Base-by-base conservation (phyloP, 2,113 vertebrate genomes). In the Lepus europaeus region DNA sequence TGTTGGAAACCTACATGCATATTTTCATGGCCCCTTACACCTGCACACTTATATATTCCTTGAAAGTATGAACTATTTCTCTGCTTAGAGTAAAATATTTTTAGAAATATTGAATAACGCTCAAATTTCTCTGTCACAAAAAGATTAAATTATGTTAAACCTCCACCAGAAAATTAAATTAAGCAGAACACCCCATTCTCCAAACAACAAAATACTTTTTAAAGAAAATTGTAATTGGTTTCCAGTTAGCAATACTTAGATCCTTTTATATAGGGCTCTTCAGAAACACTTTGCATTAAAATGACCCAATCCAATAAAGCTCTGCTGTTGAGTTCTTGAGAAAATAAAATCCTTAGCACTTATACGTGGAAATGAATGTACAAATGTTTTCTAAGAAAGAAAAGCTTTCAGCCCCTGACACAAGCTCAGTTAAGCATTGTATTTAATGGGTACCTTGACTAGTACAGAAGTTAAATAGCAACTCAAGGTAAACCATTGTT, bases 321-420 rank as follows among this genome's bases (percentile, higher is more conserved):
- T 96, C 74, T 73, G 17, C 66, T 79, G 33, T 90, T 95, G 80
- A 63, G 72, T 17, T 84, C 85, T 94, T 89, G 36, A 84, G 53
- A 97, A 97, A 95, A 97, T 95, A 61, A 95, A 95, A 95, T 49
- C 25, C 20, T 14, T 86, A 80, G 45, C 14, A 70, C 29, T 23
- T 87, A 94, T 6, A 81, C 68, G 76, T 78, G 56, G 61, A 95
- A 80, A 80, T 95, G 5, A 96, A 93, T 94, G 72, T 87, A 94
- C 33, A 80, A 93, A 31, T 76, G 39, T 56, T 97, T 93, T 36
- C 72, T 94, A 80, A 95, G 25, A 77, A 91, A 86, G 56, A n/a
- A 53, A 97, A 61, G 2, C 36, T n/a, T 90, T 76, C n/a, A 68
- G 6, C 23, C 27, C 90, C 64, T 84, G 77, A 95, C 31, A 95